phyloP scores from a whole-genome alignment of 2,888 invertebrate genomes.

The Carabus problematicus region DNA sequence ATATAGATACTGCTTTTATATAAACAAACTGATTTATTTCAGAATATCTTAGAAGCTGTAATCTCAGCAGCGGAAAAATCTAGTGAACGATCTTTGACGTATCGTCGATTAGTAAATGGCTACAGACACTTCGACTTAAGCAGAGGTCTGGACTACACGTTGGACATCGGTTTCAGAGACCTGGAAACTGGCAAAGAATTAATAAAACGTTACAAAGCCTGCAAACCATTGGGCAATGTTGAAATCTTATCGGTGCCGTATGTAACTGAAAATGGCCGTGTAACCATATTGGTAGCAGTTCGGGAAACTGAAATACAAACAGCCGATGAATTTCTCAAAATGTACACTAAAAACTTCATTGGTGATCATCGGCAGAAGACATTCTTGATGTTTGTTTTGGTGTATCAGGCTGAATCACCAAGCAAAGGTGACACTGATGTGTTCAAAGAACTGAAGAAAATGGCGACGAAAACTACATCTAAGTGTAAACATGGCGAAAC shows the following conservation, averaged over 20 bases:
- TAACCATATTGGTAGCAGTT: conserved; percentile 78
- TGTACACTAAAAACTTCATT: conserved; percentile 72
- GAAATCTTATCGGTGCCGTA: conserved; percentile 93
- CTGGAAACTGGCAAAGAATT: conserved; percentile 58
- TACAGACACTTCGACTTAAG: conserved; percentile 82
- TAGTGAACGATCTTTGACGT: conserved; percentile 63
- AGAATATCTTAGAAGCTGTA: conserved; percentile 63
- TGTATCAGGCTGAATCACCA: conserved; percentile 69
- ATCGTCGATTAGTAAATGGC: conserved; percentile 69
- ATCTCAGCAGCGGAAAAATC: conserved; percentile 60
- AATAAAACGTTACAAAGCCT: conserved; percentile 74
- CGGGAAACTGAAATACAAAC: conserved; percentile 64
- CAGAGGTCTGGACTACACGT: conserved; percentile 83
- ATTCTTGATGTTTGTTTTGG: conserved; percentile 75
- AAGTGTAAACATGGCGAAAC: conserved; percentile 73
- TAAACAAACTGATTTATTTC: conserved; percentile 43
- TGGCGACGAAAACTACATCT: conserved; percentile 68
- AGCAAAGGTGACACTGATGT: conserved; percentile 71
- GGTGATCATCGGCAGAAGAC: conserved; percentile 82
- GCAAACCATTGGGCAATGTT: conserved; percentile 84
- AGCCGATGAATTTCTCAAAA: conserved; percentile 72
- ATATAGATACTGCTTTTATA: no score
- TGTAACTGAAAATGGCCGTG: conserved; percentile 90
- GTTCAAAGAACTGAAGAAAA: conserved; percentile 69
- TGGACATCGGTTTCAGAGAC: conserved; percentile 73